phyloP scores from a whole-genome alignment of 2,113 vertebrate genomes.

The Archilochus colubris region DNA sequence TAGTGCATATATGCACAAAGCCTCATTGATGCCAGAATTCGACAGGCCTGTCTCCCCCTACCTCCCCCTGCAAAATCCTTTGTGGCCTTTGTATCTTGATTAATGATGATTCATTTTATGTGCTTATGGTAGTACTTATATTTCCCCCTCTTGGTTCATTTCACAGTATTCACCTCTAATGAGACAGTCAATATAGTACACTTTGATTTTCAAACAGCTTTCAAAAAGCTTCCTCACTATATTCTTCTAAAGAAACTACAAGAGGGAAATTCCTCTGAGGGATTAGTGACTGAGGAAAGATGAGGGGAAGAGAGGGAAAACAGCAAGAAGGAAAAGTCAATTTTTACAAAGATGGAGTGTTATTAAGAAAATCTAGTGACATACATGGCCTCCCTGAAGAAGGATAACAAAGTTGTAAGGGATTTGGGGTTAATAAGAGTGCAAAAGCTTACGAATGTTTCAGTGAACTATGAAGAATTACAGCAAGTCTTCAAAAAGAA shows the following conservation, averaged over 20 bases:
- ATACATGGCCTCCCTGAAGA: neutral
- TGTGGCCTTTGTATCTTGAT: neutral
- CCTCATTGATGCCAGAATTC: neutral
- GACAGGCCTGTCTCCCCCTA: neutral
- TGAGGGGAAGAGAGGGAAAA: neutral
- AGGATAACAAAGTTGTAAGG: neutral
- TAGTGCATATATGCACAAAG: neutral
- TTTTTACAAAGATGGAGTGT: neutral
- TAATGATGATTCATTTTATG: conserved; percentile 23
- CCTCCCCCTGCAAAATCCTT: neutral
- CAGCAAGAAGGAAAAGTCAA: neutral
- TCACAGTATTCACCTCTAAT: conserved; percentile 43
- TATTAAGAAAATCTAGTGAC: neutral
- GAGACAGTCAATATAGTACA: neutral
- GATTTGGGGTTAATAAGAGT: neutral
- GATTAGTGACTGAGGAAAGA: neutral
- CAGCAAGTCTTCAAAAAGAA: neutral
- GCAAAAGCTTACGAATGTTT: neutral
- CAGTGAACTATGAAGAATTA: neutral
- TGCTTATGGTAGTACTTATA: conserved; percentile 7
- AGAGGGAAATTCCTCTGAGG: neutral
- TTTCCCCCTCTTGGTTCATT: conserved; percentile 15
- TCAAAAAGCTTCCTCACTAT: conserved; percentile 2
- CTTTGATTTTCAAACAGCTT: conserved; percentile 27
- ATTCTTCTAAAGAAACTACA: neutral